Conservation (phyloP, 2,797 vertebrate genomes). For the Fistularia tabacaria region DNA sequence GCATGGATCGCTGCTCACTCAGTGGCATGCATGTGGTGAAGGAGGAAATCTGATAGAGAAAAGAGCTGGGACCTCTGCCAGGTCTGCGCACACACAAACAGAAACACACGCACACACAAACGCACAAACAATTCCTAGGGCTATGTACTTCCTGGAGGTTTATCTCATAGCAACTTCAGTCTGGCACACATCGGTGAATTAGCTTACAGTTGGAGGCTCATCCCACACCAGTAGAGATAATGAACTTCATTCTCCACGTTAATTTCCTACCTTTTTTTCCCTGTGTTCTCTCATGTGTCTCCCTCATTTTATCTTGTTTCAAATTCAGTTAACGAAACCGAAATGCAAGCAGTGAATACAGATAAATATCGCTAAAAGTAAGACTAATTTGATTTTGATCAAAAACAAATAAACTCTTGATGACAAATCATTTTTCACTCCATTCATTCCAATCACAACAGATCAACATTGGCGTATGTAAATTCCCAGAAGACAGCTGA, state of each 20-base stretch:
- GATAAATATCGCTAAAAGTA: slow-evolving; percentile 42
- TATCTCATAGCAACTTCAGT: slow-evolving; percentile 34
- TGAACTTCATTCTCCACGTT: slow-evolving; percentile 31
- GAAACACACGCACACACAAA: slow-evolving; percentile 5
- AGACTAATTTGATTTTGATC: slow-evolving; percentile 42
- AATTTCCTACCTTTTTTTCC: slow-evolving; percentile 32
- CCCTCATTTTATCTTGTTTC: slow-evolving; percentile 15
- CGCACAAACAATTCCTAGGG: neutral
- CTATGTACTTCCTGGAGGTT: slow-evolving; percentile 29
- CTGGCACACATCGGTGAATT: slow-evolving; percentile 40
- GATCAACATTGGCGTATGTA: slow-evolving; percentile 5
- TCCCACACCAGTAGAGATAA: slow-evolving; percentile 33
- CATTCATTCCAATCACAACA: slow-evolving; percentile 10
- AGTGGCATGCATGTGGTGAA: slow-evolving; percentile 18
- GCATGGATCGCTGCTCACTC: slow-evolving; percentile 21
- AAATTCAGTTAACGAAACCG: slow-evolving; percentile 56
- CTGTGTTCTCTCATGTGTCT: slow-evolving; percentile 13
- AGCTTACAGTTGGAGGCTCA: slow-evolving; percentile 32
- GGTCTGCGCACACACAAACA: slow-evolving; percentile 5
- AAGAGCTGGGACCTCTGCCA: slow-evolving; percentile 15
- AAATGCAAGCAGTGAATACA: slow-evolving; percentile 28
- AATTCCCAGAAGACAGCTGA: slow-evolving; percentile 16
- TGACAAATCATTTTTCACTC: slow-evolving; percentile 14
- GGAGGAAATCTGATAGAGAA: slow-evolving; percentile 26
- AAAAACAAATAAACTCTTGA: slow-evolving; percentile 49